Base-by-base conservation (phyloP, 2,888 invertebrate genomes). In the Noctua comes region DNA sequence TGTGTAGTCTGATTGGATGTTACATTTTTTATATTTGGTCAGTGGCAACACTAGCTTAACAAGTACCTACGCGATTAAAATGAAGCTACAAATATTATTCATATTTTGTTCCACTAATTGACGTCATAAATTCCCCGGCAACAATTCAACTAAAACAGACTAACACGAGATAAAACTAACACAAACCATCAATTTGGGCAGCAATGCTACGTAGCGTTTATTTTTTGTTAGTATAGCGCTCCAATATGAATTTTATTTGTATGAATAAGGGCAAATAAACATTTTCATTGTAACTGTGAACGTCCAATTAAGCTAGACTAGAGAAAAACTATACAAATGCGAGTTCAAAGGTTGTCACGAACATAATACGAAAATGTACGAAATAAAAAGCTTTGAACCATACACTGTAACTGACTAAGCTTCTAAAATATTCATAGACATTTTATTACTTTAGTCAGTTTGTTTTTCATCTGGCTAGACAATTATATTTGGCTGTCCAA, bases 111-210 rank as follows among this genome's bases (percentile, higher is more conserved):
- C 59, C 31, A 68, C 48, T 62, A 74, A 82, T 71, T 68, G 85
- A 48, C n/a, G 54, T 51, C 40, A 84, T 80, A 79, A 80, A 80
- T 85, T 70, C 51, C 8, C 31, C 6, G 36, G 54, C 27, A 64
- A 36, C 31, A 71, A 73, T 71, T 79, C 31, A 84, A 81, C 78
- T 68, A 78, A 66, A 77, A 62, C 46, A 36, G n/a, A 48, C 40
- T 11, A 79, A 79, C 40, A 21, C n/a, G n/a, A 72, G 64, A 75
- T 83, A 69, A 68, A 62, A 72, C 85, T 71, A 72, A 74, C 64
- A 59, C 64, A 71, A 75, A n/a, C 43, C 68, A 65, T 72, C 51
- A 80, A 85, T 73, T 85, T 73, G n/a, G 85, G 51, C 27, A 10
- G 59, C 40, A n/a, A 66, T 62, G 13, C 1, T n/a, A 78, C 13